Percentiles rank a stretch among this genome's conserved stretches.
These are phyloP conservation scores for Garra rufa DNA, from an alignment of 2,113 vertebrate genomes.

Conservation along the genomic window DNA sequence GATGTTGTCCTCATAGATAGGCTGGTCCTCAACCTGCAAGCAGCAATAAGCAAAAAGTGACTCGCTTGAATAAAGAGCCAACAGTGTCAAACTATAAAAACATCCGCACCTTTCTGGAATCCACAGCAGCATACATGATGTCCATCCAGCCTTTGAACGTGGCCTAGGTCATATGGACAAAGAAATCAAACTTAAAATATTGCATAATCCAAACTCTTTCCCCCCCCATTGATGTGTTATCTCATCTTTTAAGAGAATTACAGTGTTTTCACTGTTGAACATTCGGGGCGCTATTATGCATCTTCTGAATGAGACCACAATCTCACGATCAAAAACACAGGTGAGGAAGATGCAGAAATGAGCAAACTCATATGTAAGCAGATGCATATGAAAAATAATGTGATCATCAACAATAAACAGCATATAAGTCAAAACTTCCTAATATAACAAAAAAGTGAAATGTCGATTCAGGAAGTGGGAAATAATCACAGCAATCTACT, in stretches of 20 bases:
- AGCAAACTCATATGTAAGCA: too few species aligned
- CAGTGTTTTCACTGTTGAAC: background rate
- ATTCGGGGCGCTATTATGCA: background rate
- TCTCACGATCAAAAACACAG: too few species aligned
- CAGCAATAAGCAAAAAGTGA: background rate
- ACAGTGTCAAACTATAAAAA: background rate
- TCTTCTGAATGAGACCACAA: background rate
- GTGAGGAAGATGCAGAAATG: too few species aligned
- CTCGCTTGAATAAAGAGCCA: background rate
- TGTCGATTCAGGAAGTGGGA: too few species aligned
- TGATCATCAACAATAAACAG: too few species aligned
- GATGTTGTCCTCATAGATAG: slow-evolving; percentile 93
- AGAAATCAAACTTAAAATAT: background rate
- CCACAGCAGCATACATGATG: slow-evolving; percentile 98
- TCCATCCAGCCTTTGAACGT: slow-evolving; percentile 99
- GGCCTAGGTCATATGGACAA: slow-evolving; percentile 73
- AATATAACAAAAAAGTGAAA: too few species aligned
- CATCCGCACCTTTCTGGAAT: slow-evolving; percentile 88
- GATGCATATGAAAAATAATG: too few species aligned
- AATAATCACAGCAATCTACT: too few species aligned
- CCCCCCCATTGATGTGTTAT: background rate
- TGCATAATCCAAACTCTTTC: background rate
- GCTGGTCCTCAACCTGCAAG: slow-evolving; percentile 84
- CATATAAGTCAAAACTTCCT: too few species aligned
- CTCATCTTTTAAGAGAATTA: background rate